phyloP scores from a whole-genome alignment of 2,113 vertebrate genomes.

The Daphoenositta chrysoptera region DNA sequence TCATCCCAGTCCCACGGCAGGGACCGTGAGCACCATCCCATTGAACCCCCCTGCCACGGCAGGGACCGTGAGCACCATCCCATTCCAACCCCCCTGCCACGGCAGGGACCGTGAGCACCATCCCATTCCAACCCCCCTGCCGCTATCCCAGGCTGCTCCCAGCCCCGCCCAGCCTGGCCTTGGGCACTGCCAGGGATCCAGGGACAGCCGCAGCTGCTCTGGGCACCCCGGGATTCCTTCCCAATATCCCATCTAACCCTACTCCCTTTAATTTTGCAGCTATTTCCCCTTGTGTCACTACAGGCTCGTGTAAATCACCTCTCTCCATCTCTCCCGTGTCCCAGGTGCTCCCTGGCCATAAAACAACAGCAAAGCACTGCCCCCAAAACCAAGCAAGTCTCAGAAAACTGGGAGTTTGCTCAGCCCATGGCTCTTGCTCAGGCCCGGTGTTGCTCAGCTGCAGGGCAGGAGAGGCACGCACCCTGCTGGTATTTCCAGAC shows the following conservation, averaged over 20 bases:
- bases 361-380: neutral
- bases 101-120: neutral
- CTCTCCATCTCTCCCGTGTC: neutral
- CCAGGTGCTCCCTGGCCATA: neutral
- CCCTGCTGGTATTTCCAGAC: neutral
- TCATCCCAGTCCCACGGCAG: neutral
- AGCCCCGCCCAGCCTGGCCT: neutral
- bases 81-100: neutral
- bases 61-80: neutral
- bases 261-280: neutral
- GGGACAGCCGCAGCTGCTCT: neutral
- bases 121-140: neutral
- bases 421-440: neutral
- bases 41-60: too few species aligned
- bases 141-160: neutral
- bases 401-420: neutral
- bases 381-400: neutral
- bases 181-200: neutral
- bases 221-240: neutral
- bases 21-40: neutral
- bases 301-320: neutral
- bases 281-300: neutral
- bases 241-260: neutral
- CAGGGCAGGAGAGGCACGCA: neutral
- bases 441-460: neutral